A percentile compares a stretch with the other conserved stretches of the same genome.
Conservation (phyloP, 1,140 invertebrate genomes). For the Tetramorium parvispinum region DNA sequence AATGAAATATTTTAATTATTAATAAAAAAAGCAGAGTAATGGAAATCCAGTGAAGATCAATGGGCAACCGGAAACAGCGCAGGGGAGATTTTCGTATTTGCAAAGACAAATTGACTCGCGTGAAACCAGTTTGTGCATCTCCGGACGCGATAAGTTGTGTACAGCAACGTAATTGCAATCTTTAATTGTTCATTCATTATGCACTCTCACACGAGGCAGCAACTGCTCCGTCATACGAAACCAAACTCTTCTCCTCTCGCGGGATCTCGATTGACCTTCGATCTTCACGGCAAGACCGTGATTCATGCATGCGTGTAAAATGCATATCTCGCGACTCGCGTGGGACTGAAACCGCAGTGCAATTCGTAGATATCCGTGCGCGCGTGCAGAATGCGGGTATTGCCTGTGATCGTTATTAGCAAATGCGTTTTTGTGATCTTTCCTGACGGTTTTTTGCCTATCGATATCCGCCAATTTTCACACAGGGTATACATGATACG, state of each 20-base stretch:
- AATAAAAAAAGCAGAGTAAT: constrained; percentile 23
- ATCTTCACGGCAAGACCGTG: constrained; percentile 42
- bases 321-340: constrained; percentile 24
- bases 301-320: constrained; percentile 45
- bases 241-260: neutral
- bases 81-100: constrained; percentile 18
- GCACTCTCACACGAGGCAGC: constrained; percentile 54
- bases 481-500: constrained; percentile 1
- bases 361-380: constrained; percentile 3
- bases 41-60: neutral
- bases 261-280: constrained; percentile 62
- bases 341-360: neutral
- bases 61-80: constrained; percentile 23
- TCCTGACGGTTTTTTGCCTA: constrained; percentile 25
- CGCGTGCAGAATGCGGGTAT: constrained; percentile 46
- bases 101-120: constrained; percentile 23
- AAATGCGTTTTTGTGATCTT: constrained; percentile 28
- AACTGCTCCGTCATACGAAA: constrained; percentile 74
- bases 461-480: constrained; percentile 16
- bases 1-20: neutral
- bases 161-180: constrained; percentile 74
- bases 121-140: constrained; percentile 77
- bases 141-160: constrained; percentile 74
- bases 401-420: constrained; percentile 40
- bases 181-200: constrained; percentile 83